Evolutionary conservation across 1,140 invertebrate species (phyloP).

Genomic region (Notospermus geniculatus): DNA sequence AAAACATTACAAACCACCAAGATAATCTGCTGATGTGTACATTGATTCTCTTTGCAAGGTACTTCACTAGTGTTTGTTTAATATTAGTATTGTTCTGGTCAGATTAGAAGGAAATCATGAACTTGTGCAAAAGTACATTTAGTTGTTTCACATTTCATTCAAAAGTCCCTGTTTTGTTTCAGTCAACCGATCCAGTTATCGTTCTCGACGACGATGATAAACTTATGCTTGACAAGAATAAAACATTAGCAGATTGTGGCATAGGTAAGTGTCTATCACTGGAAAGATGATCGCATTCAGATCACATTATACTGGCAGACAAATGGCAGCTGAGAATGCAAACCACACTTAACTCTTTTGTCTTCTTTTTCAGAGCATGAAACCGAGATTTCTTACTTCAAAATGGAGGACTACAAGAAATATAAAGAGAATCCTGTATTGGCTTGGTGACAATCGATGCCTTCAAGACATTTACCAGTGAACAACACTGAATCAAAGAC

Average conservation of each 20-base stretch:
- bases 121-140: no score
- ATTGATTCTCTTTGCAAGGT: no score
- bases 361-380: conserved; percentile 32
- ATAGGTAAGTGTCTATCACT: conserved; percentile 23
- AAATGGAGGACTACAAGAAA: conserved; percentile 37
- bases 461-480: no score
- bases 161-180: conserved; percentile 11
- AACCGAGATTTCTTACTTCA: conserved; percentile 54
- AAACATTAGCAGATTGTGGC: conserved; percentile 30
- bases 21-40: no score
- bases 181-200: conserved; percentile 49
- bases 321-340: not conserved
- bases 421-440: conserved; percentile 21
- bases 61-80: no score
- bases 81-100: no score
- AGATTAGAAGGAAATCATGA: no score
- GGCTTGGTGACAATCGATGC: conserved; percentile 16
- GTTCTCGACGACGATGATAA: conserved; percentile 40
- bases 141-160: no score
- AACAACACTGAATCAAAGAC: no score
- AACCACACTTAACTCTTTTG: not conserved
- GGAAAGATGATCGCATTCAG: no score
- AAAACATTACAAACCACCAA: not conserved
- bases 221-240: conserved; percentile 34
- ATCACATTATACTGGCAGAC: no score